Conservation (phyloP, 2,113 vertebrate species). For the Pica pica region DNA sequence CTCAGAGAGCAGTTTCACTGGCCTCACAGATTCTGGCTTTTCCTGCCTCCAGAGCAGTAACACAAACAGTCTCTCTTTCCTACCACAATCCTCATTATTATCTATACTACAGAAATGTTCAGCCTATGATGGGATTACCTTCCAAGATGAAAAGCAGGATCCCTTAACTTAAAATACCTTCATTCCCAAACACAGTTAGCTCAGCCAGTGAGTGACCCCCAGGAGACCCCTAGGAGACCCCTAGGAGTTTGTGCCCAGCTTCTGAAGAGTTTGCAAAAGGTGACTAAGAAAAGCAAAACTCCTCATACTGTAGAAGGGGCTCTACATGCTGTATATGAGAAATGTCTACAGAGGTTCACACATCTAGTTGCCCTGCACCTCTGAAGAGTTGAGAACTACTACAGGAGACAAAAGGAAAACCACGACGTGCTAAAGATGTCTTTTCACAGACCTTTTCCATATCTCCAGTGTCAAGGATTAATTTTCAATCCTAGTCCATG, state of each 20-base stretch:
- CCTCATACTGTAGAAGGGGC: not conserved
- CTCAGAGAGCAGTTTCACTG: not conserved
- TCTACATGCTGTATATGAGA: not conserved
- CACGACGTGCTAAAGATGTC: not conserved
- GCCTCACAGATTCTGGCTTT: not conserved
- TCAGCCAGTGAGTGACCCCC: not conserved
- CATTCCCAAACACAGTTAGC: not conserved
- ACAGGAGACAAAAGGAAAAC: not conserved
- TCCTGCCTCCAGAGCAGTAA: not conserved
- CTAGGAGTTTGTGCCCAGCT: not conserved
- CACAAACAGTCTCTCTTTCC: not conserved
- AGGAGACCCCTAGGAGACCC: not conserved
- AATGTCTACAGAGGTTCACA: not conserved
- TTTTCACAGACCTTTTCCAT: not conserved
- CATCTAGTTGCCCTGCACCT: not conserved
- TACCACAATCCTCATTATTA: not conserved
- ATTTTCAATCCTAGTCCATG: not conserved
- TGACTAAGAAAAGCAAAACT: not conserved
- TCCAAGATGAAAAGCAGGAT: not conserved
- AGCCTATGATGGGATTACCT: not conserved
- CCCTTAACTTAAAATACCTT: not conserved
- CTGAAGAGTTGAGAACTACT: not conserved
- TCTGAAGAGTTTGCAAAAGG: not conserved
- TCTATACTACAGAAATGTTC: not conserved
- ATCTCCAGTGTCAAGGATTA: not conserved